Evolutionary conservation across 1,140 invertebrate species (phyloP), one percentile per base, ranked within the genome.

Genomic region (Drosophila kikkawai): DNA sequence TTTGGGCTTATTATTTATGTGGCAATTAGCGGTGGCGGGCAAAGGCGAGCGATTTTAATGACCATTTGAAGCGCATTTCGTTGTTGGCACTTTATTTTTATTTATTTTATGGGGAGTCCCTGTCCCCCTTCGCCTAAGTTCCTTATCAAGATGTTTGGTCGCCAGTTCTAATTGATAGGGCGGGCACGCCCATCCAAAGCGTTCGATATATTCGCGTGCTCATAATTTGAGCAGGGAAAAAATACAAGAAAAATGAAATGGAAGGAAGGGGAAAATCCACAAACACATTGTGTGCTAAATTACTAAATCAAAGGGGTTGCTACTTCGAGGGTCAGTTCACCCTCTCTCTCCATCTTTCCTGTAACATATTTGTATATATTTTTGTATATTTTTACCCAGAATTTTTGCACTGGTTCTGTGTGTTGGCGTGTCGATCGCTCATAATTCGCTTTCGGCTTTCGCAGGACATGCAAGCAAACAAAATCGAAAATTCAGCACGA

Each of bases 401-500:
- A 22, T 22, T 22, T 22, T 22, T 84, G 79, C 81, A 79, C 60
- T 81, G 78, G 81, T 90, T 79, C 70, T 76, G 67, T 75, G 42
- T 37, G 53, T 48, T 88, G 70, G 85, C 85, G 85, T 90, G 85
- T 90, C 86, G 85, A 90, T 90, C 85, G 85, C 85, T 90, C 85
- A 90, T 90, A 90, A 90, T 90, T 90, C 77, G 76, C 58, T 70
- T 70, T 69, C 34, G 64, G 48, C 39, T 29, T 5, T 45, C 69
- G 50, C 29, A 50, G 29, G 81, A 85, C 85, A 90, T 91, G 86
- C 85, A 91, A 90, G 85, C 79, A 88, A 88, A 90, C 85, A 88
- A 90, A 90, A 91, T 91, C 86, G 86, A 91, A 91, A 91, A 90
- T 90, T 85, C 85, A 85, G 77, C 86, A 91, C 86, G 86, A 91